A percentile compares a stretch with the other conserved stretches of the same genome.
Evolutionary conservation across 2,113 vertebrate species (phyloP).

Genomic region (Chaetops frenatus): DNA sequence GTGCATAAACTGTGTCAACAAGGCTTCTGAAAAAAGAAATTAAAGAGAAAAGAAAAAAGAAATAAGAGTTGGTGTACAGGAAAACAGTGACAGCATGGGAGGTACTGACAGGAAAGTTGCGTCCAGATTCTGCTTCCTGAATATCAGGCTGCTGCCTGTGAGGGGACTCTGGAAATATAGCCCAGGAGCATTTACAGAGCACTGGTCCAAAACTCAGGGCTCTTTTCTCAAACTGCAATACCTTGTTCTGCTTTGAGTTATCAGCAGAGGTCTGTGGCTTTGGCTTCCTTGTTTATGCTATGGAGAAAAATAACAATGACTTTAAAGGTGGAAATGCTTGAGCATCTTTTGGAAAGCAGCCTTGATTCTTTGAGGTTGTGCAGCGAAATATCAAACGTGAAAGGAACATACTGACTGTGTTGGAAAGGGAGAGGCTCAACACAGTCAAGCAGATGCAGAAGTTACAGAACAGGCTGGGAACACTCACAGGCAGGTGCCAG

Average conservation of each 20-base stretch:
- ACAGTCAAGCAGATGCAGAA: neutral
- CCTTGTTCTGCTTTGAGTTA: neutral
- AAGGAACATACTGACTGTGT: neutral
- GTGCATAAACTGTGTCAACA: conserved; percentile 95
- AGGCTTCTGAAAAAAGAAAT: conserved; percentile 81
- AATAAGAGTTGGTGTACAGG: neutral
- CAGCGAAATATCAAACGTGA: neutral
- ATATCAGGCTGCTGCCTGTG: neutral
- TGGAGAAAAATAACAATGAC: neutral
- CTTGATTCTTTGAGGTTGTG: neutral
- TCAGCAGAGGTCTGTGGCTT: neutral
- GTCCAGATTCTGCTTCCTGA: neutral
- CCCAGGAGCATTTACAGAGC: neutral
- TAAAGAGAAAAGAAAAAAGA: neutral
- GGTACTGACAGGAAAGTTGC: neutral
- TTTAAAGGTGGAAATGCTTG: neutral
- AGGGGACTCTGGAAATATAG: neutral
- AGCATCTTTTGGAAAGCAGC: neutral
- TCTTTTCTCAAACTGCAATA: neutral
- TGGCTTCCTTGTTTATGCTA: neutral
- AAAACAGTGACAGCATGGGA: neutral
- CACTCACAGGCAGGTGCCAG: neutral
- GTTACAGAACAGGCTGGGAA: neutral
- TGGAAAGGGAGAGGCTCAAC: neutral
- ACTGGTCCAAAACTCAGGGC: neutral